Evolutionary conservation across 2,113 vertebrate genomes (phyloP).

Genomic region (Anoplopoma fimbria): DNA sequence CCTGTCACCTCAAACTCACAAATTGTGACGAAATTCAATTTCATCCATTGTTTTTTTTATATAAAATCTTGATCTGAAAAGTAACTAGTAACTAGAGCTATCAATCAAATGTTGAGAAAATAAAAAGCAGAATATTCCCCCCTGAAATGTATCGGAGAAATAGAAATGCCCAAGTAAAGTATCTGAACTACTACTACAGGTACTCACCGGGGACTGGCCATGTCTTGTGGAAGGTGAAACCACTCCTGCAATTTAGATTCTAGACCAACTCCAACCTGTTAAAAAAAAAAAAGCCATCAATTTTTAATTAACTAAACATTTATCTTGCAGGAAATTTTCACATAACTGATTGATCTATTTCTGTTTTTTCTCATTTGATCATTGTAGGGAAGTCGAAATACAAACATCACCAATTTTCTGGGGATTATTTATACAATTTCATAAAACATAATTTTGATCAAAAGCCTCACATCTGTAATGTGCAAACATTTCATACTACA

Average conservation of each 20-base stretch:
- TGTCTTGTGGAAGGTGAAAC: constrained; percentile 96
- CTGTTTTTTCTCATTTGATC: neutral
- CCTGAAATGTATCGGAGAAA: neutral
- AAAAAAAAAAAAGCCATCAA: neutral
- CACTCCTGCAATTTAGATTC: constrained; percentile 97
- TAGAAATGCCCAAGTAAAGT: neutral
- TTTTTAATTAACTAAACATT: neutral
- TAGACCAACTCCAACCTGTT: constrained; percentile 92
- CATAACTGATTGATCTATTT: neutral
- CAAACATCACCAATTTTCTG: neutral
- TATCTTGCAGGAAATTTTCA: neutral
- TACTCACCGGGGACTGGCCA: constrained; percentile 95
- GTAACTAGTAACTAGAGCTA: neutral
- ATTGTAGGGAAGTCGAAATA: neutral
- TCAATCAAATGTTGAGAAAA: neutral
- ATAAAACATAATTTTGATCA: too few relatives aligned
- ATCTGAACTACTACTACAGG: neutral
- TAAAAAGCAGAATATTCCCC: neutral
- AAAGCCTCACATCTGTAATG: too few relatives aligned
- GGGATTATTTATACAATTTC: too few relatives aligned
- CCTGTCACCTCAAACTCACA: neutral
- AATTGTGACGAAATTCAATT: neutral
- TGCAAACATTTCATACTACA: too few relatives aligned
- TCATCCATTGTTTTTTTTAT: neutral
- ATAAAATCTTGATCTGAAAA: neutral